phyloP scores from a whole-genome alignment of 2,888 invertebrate species.

The Podabrus alpinus region DNA sequence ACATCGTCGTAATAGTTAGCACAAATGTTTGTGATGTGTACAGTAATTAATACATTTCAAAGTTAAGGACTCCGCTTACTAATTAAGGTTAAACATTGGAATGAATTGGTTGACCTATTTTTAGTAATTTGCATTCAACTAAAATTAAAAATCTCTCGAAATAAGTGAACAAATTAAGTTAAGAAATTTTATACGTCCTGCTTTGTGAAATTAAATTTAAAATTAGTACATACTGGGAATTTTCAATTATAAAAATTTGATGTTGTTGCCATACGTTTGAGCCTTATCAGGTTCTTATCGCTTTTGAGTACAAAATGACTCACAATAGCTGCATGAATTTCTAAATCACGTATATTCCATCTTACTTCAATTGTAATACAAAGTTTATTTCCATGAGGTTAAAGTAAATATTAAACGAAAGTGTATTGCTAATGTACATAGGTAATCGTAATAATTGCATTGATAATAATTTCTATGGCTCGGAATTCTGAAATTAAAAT shows the following conservation, averaged over 20 bases:
- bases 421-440: background rate
- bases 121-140: background rate
- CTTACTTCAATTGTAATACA: background rate
- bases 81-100: background rate
- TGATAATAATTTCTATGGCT: background rate
- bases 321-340: constrained; percentile 22
- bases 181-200: background rate
- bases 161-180: background rate
- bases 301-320: constrained; percentile 21
- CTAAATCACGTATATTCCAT: constrained; percentile 5
- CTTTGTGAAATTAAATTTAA: background rate
- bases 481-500: background rate
- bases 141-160: background rate
- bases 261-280: constrained; percentile 7
- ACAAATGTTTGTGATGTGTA: background rate
- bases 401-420: background rate
- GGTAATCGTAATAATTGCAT: background rate
- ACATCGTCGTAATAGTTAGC: background rate
- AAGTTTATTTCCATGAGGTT: background rate
- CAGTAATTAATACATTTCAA: background rate
- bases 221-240: background rate
- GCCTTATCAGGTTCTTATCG: constrained; percentile 13
- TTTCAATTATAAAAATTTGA: constrained; percentile 8
- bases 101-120: background rate
- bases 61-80: background rate